Evolutionary conservation across 2,113 vertebrate species (phyloP), one percentile per base, ranked within the genome.

Genomic region (Alethe diademata): DNA sequence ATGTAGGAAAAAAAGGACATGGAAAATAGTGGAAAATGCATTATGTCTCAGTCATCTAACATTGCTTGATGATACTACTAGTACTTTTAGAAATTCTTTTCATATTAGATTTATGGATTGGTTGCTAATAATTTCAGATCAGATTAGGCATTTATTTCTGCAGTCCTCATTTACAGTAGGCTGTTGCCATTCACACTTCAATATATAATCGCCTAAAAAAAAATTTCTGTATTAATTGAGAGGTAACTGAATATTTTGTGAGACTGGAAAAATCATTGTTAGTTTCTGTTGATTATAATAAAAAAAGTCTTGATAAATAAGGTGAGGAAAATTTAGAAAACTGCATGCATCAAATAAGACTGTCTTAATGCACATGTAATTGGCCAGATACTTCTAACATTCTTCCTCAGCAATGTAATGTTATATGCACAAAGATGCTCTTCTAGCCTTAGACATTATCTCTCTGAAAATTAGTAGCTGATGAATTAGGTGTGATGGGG

Each of bases 401-500:
- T 76, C 83, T 67, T 84, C 64, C 66, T 92, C 29, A 78, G 91
- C 78, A 94, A 94, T 70, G 88, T 78, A 81, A 65, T 84, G 72
- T 92, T 97, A 92, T 75, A 51, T 84, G 36, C 92, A 95, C 64
- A 80, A 96, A 95, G 88, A 74, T 76, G 71, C 83, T 95, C 24
- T 84, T 93, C 81, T 57, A 81, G 51, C 58, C 92, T 86, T 93
- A 95, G 85, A 73, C 58, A 90, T 95, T 92, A 95, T 90, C 88
- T 95, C 83, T 79, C 66, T 91, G 79, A 88, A 88, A 95, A 97
- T 97, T 95, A 97, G 95, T 86, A 76, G 53, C 95, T 97, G 96
- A 97, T 97, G 97, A 97, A 97, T 96, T 93, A 96, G 93, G 74
- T 92, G 88, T 97, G 95, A 95, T 96, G 87, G 76, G 43, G n/a